Base-by-base conservation (phyloP, 2,888 invertebrate species). In the Leptinotarsa haldemani region DNA sequence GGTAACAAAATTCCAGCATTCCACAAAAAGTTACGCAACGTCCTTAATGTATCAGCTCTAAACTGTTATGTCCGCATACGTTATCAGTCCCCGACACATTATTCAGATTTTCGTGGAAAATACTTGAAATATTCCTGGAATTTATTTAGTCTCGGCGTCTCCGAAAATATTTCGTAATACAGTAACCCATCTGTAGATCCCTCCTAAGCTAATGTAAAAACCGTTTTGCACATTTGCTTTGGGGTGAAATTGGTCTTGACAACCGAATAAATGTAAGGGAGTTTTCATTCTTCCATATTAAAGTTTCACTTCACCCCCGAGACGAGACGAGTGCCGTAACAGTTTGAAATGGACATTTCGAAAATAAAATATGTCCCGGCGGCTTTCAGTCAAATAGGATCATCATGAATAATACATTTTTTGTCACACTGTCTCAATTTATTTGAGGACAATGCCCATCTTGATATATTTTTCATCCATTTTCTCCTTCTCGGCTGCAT, bases 261-360 rank as follows among this genome's bases (percentile, higher is more conserved):
- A 80, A 75, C 76, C 75, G 76, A 75, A 77, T 77, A 80, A 80
- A 77, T 75, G 75, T 75, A 74, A 78, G 74, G 66, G 78, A 79
- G 76, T 79, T 80, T 79, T 78, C 71, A 77, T 79, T 75, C 79
- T 25, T 74, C 69, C 74, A 76, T 79, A 81, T 82, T 82, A 82
- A 81, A 82, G 81, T 81, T 81, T 80, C 77, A 81, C 77, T 79
- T 75, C 76, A 67, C 79, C 80, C 79, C 64, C 65, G 79, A 76
- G 81, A 80, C 73, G 64, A 67, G 69, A 72, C 12, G 20, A 78
- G 77, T 74, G 73, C 78, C 76, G 78, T 78, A 78, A 76, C 77
- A 74, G 78, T 76, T 77, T 78, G 79, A 79, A 80, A 81, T 80
- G 77, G 79, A 77, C 80, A 76, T 80, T 81, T 80, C 78, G 73